Evolutionary conservation across 2,113 vertebrate genomes (phyloP).

Genomic region (human (Homo sapiens)): GRCh38 chr5:18141001-18141500

Average conservation of each 20-base stretch:
- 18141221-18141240: not conserved
- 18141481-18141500: constrained; percentile 66
- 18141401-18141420: constrained; percentile 68
- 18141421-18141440: constrained; percentile 69
- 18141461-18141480: constrained; percentile 43
- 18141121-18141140: not conserved
- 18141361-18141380: constrained; percentile 49
- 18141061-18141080: not conserved
- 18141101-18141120: not conserved
- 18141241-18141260: constrained; percentile 43
- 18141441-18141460: constrained; percentile 74
- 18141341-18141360: constrained; percentile 71
- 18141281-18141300: constrained; percentile 47
- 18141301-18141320: constrained; percentile 32
- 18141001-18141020: not conserved
- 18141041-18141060: not conserved
- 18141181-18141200: constrained; percentile 57
- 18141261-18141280: not conserved
- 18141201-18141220: not conserved
- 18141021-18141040: not conserved
- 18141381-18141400: constrained; percentile 55
- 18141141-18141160: constrained; percentile 32
- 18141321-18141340: constrained; percentile 76
- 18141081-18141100: not conserved
- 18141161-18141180: not conserved